Evolutionary conservation across 2,888 invertebrate genomes (phyloP), one percentile per base, ranked within the genome.

Genomic region (Diloba caeruleocephala): DNA sequence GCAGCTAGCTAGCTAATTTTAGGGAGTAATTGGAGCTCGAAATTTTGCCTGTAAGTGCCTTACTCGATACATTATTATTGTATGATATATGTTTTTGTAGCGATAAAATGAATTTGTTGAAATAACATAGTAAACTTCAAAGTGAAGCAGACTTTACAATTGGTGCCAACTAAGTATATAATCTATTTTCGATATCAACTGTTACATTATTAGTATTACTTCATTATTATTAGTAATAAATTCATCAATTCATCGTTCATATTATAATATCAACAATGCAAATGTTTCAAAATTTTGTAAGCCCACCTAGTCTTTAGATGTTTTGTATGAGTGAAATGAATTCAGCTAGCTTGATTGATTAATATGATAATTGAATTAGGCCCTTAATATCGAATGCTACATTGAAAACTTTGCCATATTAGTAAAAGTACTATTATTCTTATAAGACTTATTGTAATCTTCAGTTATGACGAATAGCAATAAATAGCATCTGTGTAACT

Each of bases 321-420:
- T 84, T 79, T 81, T 82, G 78, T 78, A 85, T 78, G 85, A 83
- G 80, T 85, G 84, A 78, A 81, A 81, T 79, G 80, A 79, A 80
- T 83, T 86, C 87, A 81, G 78, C 80, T 85, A 87, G 84, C 80
- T 87, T 79, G 82, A 82, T 86, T 80, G 80, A 78, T 75, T 79
- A 78, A 76, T 78, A 85, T 79, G 71, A 78, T 81, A 81, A 82
- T 84, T 81, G 84, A 85, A 88, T 89, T 87, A 89, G 88, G 82
- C 83, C 81, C 88, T 79, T 61, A 71, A 60, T 79, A 79, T 83
- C 78, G 86, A 90, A 91, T 90, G 87, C 92, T 92, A 92, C 92
- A 92, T 91, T 91, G 93, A 92, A 92, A 93, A 92, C 92, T 92
- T 92, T 92, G 93, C 93, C 93, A 93, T 93, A 93, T 93, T 93